Evolutionary conservation across 2,797 vertebrate species (phyloP).

Genomic region (Sebastes hopkinsi): DNA sequence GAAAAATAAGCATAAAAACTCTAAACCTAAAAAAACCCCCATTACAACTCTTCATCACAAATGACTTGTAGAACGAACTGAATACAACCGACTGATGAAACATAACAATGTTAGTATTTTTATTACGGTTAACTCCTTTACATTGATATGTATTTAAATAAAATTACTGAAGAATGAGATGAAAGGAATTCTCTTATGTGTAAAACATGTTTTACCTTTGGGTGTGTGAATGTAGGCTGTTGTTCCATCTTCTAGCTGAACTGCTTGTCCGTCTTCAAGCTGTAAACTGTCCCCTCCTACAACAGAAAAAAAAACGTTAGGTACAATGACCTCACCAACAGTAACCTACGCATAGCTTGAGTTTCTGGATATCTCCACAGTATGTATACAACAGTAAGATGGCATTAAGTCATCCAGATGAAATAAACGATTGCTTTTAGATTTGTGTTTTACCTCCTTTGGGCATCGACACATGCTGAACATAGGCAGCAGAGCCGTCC

Average conservation of each 20-base stretch:
- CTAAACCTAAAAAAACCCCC: not conserved
- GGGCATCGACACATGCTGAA: constrained; percentile 94
- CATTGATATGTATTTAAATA: not conserved
- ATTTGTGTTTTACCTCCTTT: constrained; percentile 85
- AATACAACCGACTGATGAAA: not conserved
- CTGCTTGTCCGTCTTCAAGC: constrained; percentile 97
- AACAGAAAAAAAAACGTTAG: constrained; percentile 1
- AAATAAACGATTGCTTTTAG: not conserved
- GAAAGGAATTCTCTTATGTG: accelerated
- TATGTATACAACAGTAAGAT: not conserved
- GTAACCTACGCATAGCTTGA: not conserved
- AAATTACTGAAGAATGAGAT: not conserved
- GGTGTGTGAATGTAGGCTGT: constrained; percentile 97
- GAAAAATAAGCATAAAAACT: too few species aligned
- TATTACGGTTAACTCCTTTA: not conserved
- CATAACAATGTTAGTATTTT: not conserved
- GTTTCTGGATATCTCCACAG: not conserved
- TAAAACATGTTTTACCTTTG: constrained; percentile 85
- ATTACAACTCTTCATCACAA: not conserved
- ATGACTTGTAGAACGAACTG: not conserved
- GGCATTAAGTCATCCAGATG: not conserved
- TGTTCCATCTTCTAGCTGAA: constrained; percentile 97
- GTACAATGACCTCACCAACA: not conserved
- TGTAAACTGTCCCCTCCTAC: constrained; percentile 90
- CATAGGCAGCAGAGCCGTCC: constrained; percentile 96